phyloP scores from a whole-genome alignment of 2,888 invertebrate species.

The Baccha elongata region DNA sequence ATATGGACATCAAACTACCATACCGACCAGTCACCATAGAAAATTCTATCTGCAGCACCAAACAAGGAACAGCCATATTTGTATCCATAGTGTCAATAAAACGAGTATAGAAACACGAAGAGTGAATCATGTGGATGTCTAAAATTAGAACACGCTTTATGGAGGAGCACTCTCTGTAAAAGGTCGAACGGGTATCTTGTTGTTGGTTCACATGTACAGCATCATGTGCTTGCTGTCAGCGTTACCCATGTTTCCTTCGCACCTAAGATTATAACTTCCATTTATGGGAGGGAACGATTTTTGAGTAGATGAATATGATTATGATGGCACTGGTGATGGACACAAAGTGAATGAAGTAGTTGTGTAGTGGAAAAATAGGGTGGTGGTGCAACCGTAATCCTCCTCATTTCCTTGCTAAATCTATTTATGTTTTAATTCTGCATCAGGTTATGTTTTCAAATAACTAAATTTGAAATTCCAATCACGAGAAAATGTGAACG shows the following conservation, averaged over 20 bases:
- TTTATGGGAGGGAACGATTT: slow-evolving; percentile 45
- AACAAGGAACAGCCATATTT: slow-evolving; percentile 44
- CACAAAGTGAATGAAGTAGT: neutral
- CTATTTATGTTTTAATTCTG: slow-evolving; percentile 20
- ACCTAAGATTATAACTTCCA: slow-evolving; percentile 42
- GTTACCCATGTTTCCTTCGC: slow-evolving; percentile 43
- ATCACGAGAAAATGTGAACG: slow-evolving; percentile 5
- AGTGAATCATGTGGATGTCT: slow-evolving; percentile 57
- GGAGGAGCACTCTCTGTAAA: slow-evolving; percentile 39
- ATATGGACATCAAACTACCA: slow-evolving; percentile 1
- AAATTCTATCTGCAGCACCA: slow-evolving; percentile 19
- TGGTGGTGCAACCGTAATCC: neutral
- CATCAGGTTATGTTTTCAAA: slow-evolving; percentile 4
- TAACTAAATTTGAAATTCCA: slow-evolving; percentile 4
- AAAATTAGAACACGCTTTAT: slow-evolving; percentile 52
- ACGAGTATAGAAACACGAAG: slow-evolving; percentile 33
- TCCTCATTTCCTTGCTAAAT: slow-evolving; percentile 10
- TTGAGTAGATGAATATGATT: slow-evolving; percentile 36
- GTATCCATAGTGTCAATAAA: slow-evolving; percentile 6
- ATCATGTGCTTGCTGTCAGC: slow-evolving; percentile 5
- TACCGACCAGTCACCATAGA: neutral
- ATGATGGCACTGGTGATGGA: neutral
- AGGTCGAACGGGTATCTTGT: slow-evolving; percentile 16
- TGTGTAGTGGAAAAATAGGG: neutral
- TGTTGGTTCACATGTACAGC: slow-evolving; percentile 8